phyloP scores from a whole-genome alignment of 1,140 invertebrate genomes.

The Drosophila suzukii region DNA sequence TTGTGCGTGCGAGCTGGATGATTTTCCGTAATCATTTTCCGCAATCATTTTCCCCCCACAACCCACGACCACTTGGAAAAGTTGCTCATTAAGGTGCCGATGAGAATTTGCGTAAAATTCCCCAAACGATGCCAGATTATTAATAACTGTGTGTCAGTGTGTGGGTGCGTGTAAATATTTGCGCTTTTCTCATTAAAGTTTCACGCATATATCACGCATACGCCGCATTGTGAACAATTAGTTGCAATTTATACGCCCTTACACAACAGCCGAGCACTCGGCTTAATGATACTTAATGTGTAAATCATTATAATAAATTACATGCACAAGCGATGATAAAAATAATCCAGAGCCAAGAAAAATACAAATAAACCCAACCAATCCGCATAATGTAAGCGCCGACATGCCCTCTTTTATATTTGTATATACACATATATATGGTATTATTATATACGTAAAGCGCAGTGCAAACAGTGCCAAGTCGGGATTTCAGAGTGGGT shows the following conservation, averaged over 20 bases:
- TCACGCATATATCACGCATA: slow-evolving; percentile 51
- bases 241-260: slow-evolving; percentile 48
- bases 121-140: slow-evolving; percentile 51
- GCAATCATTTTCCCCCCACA: neutral
- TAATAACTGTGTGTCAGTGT: slow-evolving; percentile 48
- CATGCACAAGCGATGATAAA: slow-evolving; percentile 56
- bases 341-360: slow-evolving; percentile 58
- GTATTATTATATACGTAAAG: neutral
- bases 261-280: slow-evolving; percentile 14
- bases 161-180: slow-evolving; percentile 40
- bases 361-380: slow-evolving; percentile 41
- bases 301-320: slow-evolving; percentile 75
- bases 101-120: slow-evolving; percentile 42
- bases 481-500: slow-evolving; percentile 36
- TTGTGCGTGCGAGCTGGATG: slow-evolving; percentile 46
- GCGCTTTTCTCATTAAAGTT: slow-evolving; percentile 50
- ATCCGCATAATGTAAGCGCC: slow-evolving; percentile 62
- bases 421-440: neutral
- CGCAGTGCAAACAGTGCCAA: slow-evolving; percentile 41
- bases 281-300: slow-evolving; percentile 67
- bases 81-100: slow-evolving; percentile 60
- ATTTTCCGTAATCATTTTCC: slow-evolving; percentile 56
- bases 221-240: slow-evolving; percentile 60
- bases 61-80: slow-evolving; percentile 16
- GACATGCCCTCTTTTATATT: slow-evolving; percentile 39